These are phyloP conservation scores for Mormyrus lacerda DNA, from an alignment of 2,113 vertebrate species.

Conservation along the genomic window DNA sequence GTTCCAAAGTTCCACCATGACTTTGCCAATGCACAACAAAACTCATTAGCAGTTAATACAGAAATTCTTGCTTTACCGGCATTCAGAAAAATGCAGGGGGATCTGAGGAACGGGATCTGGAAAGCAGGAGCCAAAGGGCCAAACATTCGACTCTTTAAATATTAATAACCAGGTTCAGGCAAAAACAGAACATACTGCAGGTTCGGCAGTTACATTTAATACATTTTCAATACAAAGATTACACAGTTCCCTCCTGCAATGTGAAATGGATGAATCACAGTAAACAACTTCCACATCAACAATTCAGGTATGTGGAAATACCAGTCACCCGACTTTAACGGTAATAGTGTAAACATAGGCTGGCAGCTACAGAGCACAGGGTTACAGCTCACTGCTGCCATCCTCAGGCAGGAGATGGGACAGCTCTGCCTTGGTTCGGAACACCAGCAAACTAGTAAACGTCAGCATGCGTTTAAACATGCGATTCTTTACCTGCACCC, in stretches of 20 bases:
- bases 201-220: not conserved
- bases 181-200: not conserved
- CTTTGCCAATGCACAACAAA: not conserved
- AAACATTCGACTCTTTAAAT: not conserved
- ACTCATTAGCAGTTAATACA: not conserved
- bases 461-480: not conserved
- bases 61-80: not conserved
- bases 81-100: not conserved
- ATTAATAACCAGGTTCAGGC: not conserved
- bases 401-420: not conserved
- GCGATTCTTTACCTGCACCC: not conserved
- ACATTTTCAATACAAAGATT: not conserved
- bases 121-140: not conserved
- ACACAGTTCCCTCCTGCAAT: not conserved
- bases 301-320: not conserved
- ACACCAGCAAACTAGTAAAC: not conserved
- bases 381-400: not conserved
- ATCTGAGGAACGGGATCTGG: not conserved
- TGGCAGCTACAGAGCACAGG: not conserved
- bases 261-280: not conserved
- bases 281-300: not conserved
- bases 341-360: not conserved
- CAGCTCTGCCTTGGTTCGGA: not conserved
- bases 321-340: not conserved
- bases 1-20: not conserved